Base-by-base conservation (phyloP, 2,113 vertebrate species). In the Heterochromis multidens region DNA sequence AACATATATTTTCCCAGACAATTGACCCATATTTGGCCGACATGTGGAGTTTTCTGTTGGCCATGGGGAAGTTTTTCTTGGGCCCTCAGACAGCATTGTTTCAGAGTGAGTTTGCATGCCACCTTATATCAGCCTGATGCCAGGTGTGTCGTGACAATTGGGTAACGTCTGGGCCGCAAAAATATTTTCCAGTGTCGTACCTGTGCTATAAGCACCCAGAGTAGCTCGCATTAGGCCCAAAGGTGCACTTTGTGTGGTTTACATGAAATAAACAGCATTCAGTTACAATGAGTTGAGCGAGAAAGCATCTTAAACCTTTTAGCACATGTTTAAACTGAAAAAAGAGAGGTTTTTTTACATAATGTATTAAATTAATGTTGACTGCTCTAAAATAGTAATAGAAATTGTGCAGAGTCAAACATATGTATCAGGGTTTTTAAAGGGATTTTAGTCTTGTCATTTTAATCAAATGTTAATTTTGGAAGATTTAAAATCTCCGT, bases 1-100 rank as follows among this genome's bases (percentile, higher is more conserved):
- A 35, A 35, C 7, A 6, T 6, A 35, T 6, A 6, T 6, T 35
- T 35, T 35, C 33, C 33, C 37, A 0, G 3, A 43, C 8, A 1
- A 67, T 43, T 43, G 25, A 7, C 14, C 25, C 40, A 27, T 46
- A 46, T 40, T 3, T 40, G 9, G 37, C 9, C 2, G 2, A 40
- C 8, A 10, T 70, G 65, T 27, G 65, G 23, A 46, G 65, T 70
- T 46, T 49, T 70, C 65, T 52, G 65, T 49, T 52, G 67, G 10
- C 6, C 2, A 12, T 29, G 5, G 43, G 16, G 9, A 16, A 27
- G 40, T 21, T 29, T 9, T 70, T 70, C 5, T 70, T 25, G 37
- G 63, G 23, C 16, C 17, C 23, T 46, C 40, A 46, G 23, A 27
- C 9, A 0, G 8, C 14, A 1, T 1, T 72, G 25, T 49, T 49